These are phyloP conservation scores for Hylaeus volcanicus DNA, from an alignment of 1,140 invertebrate genomes.

Conservation along the genomic window DNA sequence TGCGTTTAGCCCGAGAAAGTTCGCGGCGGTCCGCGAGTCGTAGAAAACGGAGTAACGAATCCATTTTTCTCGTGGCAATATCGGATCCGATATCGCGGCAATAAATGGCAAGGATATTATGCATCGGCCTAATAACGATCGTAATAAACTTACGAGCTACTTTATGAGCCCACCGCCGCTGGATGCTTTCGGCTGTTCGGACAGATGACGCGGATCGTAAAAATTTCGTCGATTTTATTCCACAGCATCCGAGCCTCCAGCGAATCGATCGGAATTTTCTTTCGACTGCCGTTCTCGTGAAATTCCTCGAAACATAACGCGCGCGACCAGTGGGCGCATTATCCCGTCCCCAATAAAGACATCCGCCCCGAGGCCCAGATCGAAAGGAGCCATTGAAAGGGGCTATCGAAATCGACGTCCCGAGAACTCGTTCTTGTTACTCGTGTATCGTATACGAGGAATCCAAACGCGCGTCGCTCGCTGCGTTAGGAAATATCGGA, in stretches of 20 bases:
- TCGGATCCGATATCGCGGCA: slow-evolving; percentile 54
- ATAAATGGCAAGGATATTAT: slow-evolving; percentile 59
- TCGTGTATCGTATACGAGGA: no score
- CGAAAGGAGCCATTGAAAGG: no score
- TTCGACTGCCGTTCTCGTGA: background rate
- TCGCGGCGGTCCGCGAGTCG: background rate
- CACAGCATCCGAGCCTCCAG: background rate
- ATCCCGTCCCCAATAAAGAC: no score
- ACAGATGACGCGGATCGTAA: slow-evolving; percentile 61
- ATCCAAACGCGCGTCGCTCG: no score
- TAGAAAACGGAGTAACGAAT: slow-evolving; percentile 5
- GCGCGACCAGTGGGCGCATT: no score
- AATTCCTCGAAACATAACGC: no score
- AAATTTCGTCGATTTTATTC: slow-evolving; percentile 57
- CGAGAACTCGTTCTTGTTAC: no score
- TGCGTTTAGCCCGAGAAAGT: slow-evolving; percentile 15
- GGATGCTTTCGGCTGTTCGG: slow-evolving; percentile 51
- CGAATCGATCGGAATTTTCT: slow-evolving; percentile 41
- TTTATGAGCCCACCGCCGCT: slow-evolving; percentile 51
- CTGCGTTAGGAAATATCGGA: no score
- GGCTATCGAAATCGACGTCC: no score
- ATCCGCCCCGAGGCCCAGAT: no score
- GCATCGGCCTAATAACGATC: slow-evolving; percentile 62
- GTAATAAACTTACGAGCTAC: slow-evolving; percentile 65
- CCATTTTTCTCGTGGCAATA: slow-evolving; percentile 53